Percentiles rank a stretch among this genome's conserved stretches.
Evolutionary conservation across 1,140 invertebrate species (phyloP).

Genomic region (Drosophila punjabiensis): DNA sequence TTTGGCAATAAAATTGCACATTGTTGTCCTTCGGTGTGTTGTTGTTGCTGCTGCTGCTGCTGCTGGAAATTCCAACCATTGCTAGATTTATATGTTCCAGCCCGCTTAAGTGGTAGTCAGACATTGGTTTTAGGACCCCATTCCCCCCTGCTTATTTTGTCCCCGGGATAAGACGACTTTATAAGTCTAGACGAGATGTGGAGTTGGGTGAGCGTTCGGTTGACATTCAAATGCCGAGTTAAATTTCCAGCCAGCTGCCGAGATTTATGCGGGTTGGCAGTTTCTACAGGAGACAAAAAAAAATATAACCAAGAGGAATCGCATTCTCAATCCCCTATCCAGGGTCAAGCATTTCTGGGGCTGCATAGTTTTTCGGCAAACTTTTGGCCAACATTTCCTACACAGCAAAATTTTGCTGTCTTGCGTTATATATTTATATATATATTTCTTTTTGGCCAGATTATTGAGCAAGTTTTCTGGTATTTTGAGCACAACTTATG

Average conservation of each 20-base stretch:
- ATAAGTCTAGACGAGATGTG: conserved; percentile 70
- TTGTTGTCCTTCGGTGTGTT: conserved; percentile 61
- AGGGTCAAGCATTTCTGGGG: conserved; percentile 50
- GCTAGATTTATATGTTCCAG: conserved; percentile 80
- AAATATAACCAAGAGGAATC: neutral
- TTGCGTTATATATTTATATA: conserved; percentile 67
- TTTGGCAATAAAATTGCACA: conserved; percentile 80
- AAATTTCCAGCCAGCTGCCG: conserved; percentile 52
- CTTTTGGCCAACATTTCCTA: conserved; percentile 43
- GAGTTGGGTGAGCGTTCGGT: conserved; percentile 39
- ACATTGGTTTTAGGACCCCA: conserved; percentile 69
- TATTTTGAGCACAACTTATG: conserved; percentile 81
- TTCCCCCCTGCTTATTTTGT: conserved; percentile 8
- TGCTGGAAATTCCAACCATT: conserved; percentile 74
- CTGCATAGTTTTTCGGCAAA: conserved; percentile 14
- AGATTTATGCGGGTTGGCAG: conserved; percentile 69
- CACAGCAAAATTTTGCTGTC: conserved; percentile 59
- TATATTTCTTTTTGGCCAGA: conserved; percentile 53
- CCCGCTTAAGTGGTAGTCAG: conserved; percentile 79
- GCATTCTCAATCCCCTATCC: conserved; percentile 8
- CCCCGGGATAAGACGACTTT: conserved; percentile 62
- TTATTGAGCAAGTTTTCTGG: conserved; percentile 81
- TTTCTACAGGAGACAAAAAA: conserved; percentile 7
- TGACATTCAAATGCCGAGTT: conserved; percentile 75
- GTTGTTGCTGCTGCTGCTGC: conserved; percentile 28